Evolutionary conservation across 2,797 vertebrate genomes (phyloP).

Genomic region (Alosa sapidissima): DNA sequence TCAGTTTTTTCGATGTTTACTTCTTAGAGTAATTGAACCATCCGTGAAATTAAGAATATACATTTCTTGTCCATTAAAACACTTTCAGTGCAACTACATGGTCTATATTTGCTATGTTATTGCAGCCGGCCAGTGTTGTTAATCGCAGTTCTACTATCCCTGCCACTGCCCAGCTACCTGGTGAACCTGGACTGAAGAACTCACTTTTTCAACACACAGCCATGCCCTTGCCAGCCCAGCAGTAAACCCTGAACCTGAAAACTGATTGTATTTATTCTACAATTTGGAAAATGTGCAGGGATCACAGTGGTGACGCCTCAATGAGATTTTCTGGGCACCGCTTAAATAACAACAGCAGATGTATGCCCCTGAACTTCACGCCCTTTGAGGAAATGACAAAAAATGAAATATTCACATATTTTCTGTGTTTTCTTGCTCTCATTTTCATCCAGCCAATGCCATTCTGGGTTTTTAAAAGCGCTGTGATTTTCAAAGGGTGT

Average conservation of each 20-base stretch:
- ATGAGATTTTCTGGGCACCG: neutral
- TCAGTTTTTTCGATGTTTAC: no score
- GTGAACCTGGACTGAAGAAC: no score
- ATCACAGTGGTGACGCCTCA: neutral
- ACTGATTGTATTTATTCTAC: neutral
- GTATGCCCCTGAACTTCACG: neutral
- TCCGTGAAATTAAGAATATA: no score
- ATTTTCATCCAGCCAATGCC: neutral
- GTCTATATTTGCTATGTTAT: no score
- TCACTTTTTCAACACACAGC: no score
- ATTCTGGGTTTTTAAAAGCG: neutral
- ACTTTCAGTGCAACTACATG: no score
- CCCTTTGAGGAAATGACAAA: neutral
- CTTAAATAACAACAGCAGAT: neutral
- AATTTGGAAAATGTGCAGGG: neutral
- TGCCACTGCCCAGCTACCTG: no score
- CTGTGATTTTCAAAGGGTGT: neutral
- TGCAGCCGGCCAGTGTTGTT: no score
- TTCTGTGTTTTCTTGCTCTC: neutral
- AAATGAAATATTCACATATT: neutral
- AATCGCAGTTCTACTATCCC: no score
- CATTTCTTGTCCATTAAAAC: no score
- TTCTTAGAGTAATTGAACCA: no score
- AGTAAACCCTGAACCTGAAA: neutral
- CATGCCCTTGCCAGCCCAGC: no score